Percentiles rank a stretch among this genome's conserved stretches.
Evolutionary conservation across 1,140 invertebrate genomes (phyloP).

Genomic region (Ceratina australensis): DNA sequence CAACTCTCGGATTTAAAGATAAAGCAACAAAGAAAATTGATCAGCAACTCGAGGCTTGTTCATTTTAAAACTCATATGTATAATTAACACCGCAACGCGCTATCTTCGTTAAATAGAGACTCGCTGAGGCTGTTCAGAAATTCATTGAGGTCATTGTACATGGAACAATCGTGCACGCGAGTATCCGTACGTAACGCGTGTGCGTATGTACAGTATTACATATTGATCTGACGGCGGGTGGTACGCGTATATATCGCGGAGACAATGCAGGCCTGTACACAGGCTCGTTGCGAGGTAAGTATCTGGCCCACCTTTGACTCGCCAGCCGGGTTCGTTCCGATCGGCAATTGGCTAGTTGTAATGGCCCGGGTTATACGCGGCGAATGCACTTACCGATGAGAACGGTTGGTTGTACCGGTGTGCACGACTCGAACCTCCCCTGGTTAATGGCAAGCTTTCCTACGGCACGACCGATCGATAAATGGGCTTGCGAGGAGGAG

Average conservation of each 20-base stretch:
- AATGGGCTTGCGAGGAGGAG: constrained; percentile 46
- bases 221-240: constrained; percentile 50
- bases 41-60: too few relatives aligned
- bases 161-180: too few relatives aligned
- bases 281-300: background rate
- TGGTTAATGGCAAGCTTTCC: constrained; percentile 67
- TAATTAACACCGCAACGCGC: too few relatives aligned
- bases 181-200: constrained; percentile 19
- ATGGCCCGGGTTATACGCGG: constrained; percentile 23
- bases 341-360: constrained; percentile 54
- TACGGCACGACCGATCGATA: constrained; percentile 59
- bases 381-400: constrained; percentile 40
- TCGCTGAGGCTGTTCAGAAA: too few relatives aligned
- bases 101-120: too few relatives aligned
- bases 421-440: constrained; percentile 44
- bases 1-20: too few relatives aligned
- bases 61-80: too few relatives aligned
- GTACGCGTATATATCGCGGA: constrained; percentile 27
- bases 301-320: constrained; percentile 37
- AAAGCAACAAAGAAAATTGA: too few relatives aligned
- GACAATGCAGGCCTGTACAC: background rate
- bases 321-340: constrained; percentile 3
- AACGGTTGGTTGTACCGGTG: too few relatives aligned
- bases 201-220: constrained; percentile 20
- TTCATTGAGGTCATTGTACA: too few relatives aligned